These are phyloP conservation scores for Mimumesa dahlbomi DNA, from an alignment of 2,888 invertebrate genomes.

Conservation along the genomic window DNA sequence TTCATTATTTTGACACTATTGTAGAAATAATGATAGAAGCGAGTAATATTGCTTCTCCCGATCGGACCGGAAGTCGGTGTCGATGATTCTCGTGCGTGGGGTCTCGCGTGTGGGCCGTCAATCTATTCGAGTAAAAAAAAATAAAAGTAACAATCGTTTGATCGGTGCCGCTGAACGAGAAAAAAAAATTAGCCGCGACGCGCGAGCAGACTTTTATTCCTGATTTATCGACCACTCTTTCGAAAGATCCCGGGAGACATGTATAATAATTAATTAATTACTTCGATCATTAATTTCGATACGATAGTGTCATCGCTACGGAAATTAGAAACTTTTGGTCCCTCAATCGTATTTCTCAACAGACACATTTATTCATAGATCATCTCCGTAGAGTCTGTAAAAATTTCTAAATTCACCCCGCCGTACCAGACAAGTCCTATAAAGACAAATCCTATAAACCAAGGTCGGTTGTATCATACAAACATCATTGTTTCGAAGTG, in stretches of 20 bases:
- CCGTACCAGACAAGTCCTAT: no score
- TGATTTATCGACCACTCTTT: not conserved
- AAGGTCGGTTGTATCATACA: no score
- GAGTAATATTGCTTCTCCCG: slow-evolving; percentile 9
- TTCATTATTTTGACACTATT: slow-evolving; percentile 51
- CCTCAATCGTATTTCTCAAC: no score
- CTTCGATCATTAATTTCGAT: no score
- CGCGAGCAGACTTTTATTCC: not conserved
- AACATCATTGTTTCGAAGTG: no score
- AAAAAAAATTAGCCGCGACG: not conserved
- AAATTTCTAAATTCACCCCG: no score
- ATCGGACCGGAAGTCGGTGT: slow-evolving; percentile 34
- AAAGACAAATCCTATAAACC: no score
- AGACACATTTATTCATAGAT: no score
- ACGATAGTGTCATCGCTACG: no score
- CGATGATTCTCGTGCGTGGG: slow-evolving; percentile 30
- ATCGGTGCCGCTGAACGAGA: slow-evolving; percentile 3
- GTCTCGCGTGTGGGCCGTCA: slow-evolving; percentile 18
- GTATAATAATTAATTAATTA: not conserved
- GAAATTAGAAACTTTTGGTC: no score
- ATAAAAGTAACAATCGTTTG: slow-evolving; percentile 9
- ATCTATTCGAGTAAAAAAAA: not conserved
- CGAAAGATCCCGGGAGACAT: not conserved
- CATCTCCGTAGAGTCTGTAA: no score
- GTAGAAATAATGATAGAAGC: slow-evolving; percentile 42